Evolutionary conservation across 2,113 vertebrate species (phyloP).

Genomic region (Gobio gobio): DNA sequence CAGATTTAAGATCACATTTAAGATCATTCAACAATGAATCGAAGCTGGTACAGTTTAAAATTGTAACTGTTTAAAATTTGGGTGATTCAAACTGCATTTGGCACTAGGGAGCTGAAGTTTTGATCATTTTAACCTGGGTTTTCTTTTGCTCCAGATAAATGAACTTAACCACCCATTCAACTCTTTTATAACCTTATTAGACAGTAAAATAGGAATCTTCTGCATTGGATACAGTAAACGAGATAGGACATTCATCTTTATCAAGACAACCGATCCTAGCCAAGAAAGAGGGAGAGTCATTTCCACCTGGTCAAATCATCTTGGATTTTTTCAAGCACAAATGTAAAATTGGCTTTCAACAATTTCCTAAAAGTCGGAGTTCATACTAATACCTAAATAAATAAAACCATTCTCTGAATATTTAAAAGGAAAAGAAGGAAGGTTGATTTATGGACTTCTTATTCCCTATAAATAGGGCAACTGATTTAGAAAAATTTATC

Average conservation of each 20-base stretch:
- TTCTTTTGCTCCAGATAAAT: neutral
- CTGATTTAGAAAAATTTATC: neutral
- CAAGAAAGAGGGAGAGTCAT: no score
- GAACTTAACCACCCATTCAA: neutral
- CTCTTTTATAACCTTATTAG: neutral
- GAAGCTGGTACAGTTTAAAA: no score
- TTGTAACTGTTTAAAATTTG: no score
- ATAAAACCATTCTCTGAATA: neutral
- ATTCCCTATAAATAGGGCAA: neutral
- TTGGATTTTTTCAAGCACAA: neutral
- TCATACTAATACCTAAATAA: neutral
- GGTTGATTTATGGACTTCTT: neutral
- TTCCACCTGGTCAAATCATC: no score
- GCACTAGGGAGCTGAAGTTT: neutral
- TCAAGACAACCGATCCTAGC: no score
- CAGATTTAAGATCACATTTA: no score
- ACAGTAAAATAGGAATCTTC: neutral
- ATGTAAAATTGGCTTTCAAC: neutral
- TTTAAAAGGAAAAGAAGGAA: no score
- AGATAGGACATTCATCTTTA: no score
- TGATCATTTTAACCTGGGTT: neutral
- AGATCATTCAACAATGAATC: no score
- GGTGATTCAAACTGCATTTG: neutral
- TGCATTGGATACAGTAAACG: no score
- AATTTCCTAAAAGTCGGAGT: neutral